Base-by-base conservation (phyloP, 2,888 invertebrate species). In the Lamproptera curius region DNA sequence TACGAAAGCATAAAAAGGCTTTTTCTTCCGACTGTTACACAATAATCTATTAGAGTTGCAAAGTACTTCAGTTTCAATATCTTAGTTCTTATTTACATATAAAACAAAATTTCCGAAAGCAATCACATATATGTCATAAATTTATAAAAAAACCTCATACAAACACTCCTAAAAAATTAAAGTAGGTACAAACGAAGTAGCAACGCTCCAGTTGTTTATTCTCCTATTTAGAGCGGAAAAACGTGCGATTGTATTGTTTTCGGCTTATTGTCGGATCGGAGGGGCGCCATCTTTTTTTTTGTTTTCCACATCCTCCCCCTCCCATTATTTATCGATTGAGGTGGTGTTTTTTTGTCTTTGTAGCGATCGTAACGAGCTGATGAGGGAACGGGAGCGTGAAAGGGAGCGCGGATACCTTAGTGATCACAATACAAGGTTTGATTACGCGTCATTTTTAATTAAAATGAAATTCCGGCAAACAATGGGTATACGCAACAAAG, bases 321-420 rank as follows among this genome's bases (percentile, higher is more conserved):
- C 37, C 38, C 37, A 23, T 48, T 50, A 23, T 46, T 48, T 50
- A 48, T 49, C 46, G 41, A 52, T 55, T 46, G 40, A 48, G 50
- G 47, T 53, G 42, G 45, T 46, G 17, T 42, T 47, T 57, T 38
- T 37, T 53, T 56, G 49, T 68, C 64, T 56, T 70, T 73, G 47
- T 58, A 91, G 95, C 73, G 96, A 96, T 82, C 92, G 95, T 58
- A 96, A 96, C 73, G 96, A 96, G 79, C 84, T 95, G 59, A 91
- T 95, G 68, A 84, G 94, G 55, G 95, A 95, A 68, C 84, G 94
- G 51, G 95, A 95, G 69, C 90, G 94, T 42, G 91, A 91, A 56
- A 76, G 83, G 35, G 89, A 62, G 51, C 68, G 90, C 35, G 95
- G 95, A 53, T 94, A 95, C 71, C 88, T 94, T 56, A 94, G 94